These are phyloP conservation scores for Oryctes rhinoceros DNA, from an alignment of 1,140 invertebrate genomes.

Conservation along the genomic window DNA sequence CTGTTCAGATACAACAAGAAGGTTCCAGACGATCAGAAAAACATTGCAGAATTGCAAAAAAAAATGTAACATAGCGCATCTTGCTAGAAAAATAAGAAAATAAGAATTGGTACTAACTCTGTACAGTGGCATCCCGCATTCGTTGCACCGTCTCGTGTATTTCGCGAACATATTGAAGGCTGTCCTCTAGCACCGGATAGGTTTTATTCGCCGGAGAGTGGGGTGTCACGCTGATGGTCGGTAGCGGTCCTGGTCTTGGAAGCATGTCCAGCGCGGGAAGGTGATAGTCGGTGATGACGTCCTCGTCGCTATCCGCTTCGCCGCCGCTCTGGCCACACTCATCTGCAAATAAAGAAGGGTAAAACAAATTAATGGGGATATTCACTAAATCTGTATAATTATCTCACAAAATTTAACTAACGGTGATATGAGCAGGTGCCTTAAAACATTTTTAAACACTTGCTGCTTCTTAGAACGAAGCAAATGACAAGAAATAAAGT, in stretches of 20 bases:
- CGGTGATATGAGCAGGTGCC: too few relatives aligned
- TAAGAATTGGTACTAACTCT: slow-evolving; percentile 50
- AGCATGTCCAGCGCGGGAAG: slow-evolving; percentile 56
- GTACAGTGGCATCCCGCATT: slow-evolving; percentile 72
- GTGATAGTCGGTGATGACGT: slow-evolving; percentile 73
- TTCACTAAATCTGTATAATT: too few relatives aligned
- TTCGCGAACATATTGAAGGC: slow-evolving; percentile 77
- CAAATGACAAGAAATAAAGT: too few relatives aligned
- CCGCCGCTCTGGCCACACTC: slow-evolving; percentile 69
- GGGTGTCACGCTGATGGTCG: slow-evolving; percentile 86
- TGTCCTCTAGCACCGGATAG: slow-evolving; percentile 77
- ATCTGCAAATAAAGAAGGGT: slow-evolving; percentile 59
- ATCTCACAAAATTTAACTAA: too few relatives aligned
- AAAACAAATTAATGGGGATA: too few relatives aligned
- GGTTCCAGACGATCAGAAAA: too few relatives aligned
- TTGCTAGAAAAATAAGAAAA: background rate
- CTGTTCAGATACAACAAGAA: too few relatives aligned
- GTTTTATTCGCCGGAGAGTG: slow-evolving; percentile 77
- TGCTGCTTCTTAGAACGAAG: too few relatives aligned
- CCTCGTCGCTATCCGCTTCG: slow-evolving; percentile 71
- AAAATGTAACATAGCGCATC: too few relatives aligned
- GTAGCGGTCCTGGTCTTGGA: slow-evolving; percentile 63
- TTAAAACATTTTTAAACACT: too few relatives aligned
- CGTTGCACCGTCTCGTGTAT: slow-evolving; percentile 79
- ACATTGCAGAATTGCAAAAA: too few relatives aligned